phyloP scores from a whole-genome alignment of 2,888 invertebrate species.

The Eurois occulta region DNA sequence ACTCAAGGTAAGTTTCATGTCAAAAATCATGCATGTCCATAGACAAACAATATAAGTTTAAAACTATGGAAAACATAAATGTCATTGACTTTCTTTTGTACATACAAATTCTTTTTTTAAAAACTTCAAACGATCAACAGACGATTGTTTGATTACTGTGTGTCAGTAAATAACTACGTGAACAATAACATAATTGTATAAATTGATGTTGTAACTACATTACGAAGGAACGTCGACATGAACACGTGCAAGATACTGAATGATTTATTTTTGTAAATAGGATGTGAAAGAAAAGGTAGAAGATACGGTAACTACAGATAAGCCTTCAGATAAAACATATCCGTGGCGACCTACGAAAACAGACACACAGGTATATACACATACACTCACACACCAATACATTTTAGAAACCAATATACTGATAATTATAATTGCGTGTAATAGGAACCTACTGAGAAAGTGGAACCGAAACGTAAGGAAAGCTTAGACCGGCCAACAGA shows the following conservation, averaged over 20 bases:
- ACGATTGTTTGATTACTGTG: constrained; percentile 73
- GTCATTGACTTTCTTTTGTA: constrained; percentile 71
- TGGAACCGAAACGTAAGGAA: constrained; percentile 78
- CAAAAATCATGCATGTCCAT: constrained; percentile 64
- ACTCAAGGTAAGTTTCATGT: constrained; percentile 84
- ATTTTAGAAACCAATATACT: constrained; percentile 9
- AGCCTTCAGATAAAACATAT: constrained; percentile 83
- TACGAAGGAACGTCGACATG: constrained; percentile 35
- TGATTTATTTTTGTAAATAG: constrained; percentile 84
- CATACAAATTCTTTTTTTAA: constrained; percentile 70
- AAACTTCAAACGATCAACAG: constrained; percentile 70
- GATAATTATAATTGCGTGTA: constrained; percentile 53
- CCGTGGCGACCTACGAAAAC: constrained; percentile 87
- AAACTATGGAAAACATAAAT: constrained; percentile 61
- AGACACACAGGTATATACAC: constrained; percentile 79
- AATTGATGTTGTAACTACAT: constrained; percentile 56
- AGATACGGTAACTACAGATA: constrained; percentile 82
- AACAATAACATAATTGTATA: constrained; percentile 68
- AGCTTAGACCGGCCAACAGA: constrained; percentile 73
- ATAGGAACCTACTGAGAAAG: constrained; percentile 77
- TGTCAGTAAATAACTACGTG: constrained; percentile 80
- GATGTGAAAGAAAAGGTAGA: constrained; percentile 80
- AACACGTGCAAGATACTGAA: constrained; percentile 60
- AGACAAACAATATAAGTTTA: constrained; percentile 59
- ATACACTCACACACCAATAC: constrained; percentile 65